Evolutionary conservation across 2,797 vertebrate species (phyloP), one percentile per base, ranked within the genome.

Genomic region (Platalea minor): DNA sequence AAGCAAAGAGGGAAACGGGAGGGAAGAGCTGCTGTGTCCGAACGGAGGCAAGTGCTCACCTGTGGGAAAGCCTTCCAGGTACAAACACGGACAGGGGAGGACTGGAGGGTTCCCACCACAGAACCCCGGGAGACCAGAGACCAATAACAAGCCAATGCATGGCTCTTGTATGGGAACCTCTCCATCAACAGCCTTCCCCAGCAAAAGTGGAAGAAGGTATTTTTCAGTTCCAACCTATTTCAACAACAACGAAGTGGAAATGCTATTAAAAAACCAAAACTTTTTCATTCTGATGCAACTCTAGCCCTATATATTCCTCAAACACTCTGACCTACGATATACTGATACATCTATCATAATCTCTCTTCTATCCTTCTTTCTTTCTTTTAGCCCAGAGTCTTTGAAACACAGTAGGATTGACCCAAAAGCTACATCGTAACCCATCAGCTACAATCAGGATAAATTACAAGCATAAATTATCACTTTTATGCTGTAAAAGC

Each of bases 121-220:
- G 41, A 45, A 14, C 11, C 29, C 41, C 28, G 26, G 70, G 23
- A 51, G 24, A 64, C 24, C 67, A 17, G 29, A 3, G 6, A 13
- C 16, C 1, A 0, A 29, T 2, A 10, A 19, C 1, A 1, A 54
- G 45, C 5, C 1, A n/a, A 28, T 8, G 4, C 7, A 10, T 1
- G 28, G 56, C 33, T 74, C 20, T 26, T 57, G 37, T 20, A 31
- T 53, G 33, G 45, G 24, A 72, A 61, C 9, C 12, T 41, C 41
- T 70, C 45, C 64, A 65, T 19, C 45, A n/a, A 26, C 28, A 43
- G 37, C 65, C 20, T 56, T 56, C 41, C 37, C 24, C 28, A 53
- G 5, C 29, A 70, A 28, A 14, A 51, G 17, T 1, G 6, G 17
- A 7, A n/a, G 16, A 73, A 78, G 16, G 13, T 28, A 26, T 14